These are phyloP conservation scores for Furcifer pardalis DNA, from an alignment of 2,797 vertebrate species.

Conservation along the genomic window DNA sequence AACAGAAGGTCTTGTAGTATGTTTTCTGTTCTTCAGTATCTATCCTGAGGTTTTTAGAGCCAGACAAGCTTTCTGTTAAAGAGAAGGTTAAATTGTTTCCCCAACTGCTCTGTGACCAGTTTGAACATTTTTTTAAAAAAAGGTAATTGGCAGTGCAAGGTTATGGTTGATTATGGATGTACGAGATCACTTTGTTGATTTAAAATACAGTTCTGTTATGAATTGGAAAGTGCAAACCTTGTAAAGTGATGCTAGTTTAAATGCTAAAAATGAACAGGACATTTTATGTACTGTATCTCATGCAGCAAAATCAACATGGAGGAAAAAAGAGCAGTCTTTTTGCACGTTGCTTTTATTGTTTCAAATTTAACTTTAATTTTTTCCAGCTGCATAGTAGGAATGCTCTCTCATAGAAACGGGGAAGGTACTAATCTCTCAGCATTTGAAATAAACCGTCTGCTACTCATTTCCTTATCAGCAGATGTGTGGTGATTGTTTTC, in stretches of 20 bases:
- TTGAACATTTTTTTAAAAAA: constrained; percentile 46
- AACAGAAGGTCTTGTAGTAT: constrained; percentile 78
- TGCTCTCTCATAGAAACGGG: constrained; percentile 66
- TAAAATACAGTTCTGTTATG: neutral
- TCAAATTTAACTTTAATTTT: constrained; percentile 63
- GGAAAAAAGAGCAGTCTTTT: constrained; percentile 50
- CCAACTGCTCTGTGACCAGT: constrained; percentile 61
- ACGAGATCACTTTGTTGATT: constrained; percentile 34
- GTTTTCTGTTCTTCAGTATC: constrained; percentile 75
- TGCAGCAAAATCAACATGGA: constrained; percentile 49
- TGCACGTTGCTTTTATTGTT: constrained; percentile 42
- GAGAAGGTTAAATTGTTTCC: constrained; percentile 65
- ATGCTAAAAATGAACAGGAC: constrained; percentile 27
- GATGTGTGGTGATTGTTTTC: constrained; percentile 72
- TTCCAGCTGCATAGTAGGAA: constrained; percentile 65
- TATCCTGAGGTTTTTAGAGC: constrained; percentile 68
- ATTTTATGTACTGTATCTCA: constrained; percentile 51
- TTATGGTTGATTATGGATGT: constrained; percentile 18
- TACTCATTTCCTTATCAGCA: constrained; percentile 65
- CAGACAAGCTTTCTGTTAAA: constrained; percentile 61
- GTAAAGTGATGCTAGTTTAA: neutral
- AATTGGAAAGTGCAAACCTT: constrained; percentile 13
- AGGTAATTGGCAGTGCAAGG: constrained; percentile 61
- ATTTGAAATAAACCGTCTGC: constrained; percentile 61
- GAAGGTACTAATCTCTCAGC: constrained; percentile 62